Percentiles rank a stretch among this genome's conserved stretches.
phyloP scores from a whole-genome alignment of 2,113 vertebrate species.

The Cephalopholis sonnerati region DNA sequence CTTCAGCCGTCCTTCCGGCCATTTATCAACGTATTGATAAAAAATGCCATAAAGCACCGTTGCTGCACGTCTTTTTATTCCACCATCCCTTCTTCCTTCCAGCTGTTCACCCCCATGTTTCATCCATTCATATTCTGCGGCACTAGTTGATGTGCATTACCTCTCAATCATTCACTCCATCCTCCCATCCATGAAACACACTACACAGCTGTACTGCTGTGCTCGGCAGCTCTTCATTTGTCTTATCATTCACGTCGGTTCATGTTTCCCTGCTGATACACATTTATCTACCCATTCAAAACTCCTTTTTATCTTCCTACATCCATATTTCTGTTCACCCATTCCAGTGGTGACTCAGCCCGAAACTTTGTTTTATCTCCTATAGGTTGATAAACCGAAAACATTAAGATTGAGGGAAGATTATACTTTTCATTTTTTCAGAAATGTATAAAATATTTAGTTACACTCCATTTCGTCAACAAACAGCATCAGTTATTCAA shows the following conservation, averaged over 20 bases:
- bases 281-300: conserved; percentile 4
- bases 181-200: conserved; percentile 13
- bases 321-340: conserved; percentile 14
- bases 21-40: conserved; percentile 58
- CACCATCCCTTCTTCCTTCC: conserved; percentile 28
- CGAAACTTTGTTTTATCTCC: conserved; percentile 12
- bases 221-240: conserved; percentile 29
- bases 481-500: neutral
- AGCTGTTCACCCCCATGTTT: conserved; percentile 13
- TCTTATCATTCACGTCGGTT: conserved; percentile 43
- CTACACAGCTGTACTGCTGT: conserved; percentile 27
- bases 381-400: neutral
- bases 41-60: conserved; percentile 17
- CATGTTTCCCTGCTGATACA: conserved; percentile 34
- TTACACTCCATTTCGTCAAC: neutral
- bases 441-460: neutral
- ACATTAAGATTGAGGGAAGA: neutral
- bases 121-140: conserved; percentile 16
- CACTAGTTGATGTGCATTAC: conserved; percentile 9
- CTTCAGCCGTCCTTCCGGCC: conserved; percentile 37
- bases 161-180: conserved; percentile 45
- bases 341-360: neutral
- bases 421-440: neutral
- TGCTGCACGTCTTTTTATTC: conserved; percentile 28
- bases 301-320: conserved; percentile 28